Percentiles rank a stretch among this genome's conserved stretches.
Evolutionary conservation across 1,140 invertebrate species (phyloP).

Genomic region (Pentalonia nigronervosa): DNA sequence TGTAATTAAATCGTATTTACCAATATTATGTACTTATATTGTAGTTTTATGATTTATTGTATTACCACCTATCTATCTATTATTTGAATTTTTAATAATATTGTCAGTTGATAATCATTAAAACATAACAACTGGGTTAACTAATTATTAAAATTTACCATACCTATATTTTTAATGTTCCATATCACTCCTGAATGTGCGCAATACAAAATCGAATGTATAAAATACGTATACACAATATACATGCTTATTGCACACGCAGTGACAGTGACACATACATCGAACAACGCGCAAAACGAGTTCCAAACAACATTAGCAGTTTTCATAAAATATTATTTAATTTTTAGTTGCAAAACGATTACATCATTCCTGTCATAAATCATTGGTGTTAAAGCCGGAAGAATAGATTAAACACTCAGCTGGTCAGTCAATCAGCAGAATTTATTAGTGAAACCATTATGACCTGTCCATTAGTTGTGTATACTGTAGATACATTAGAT

Average conservation of each 20-base stretch:
- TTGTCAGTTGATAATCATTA: not conserved
- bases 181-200: not conserved
- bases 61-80: not conserved
- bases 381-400: not conserved
- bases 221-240: not conserved
- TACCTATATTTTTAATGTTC: not conserved
- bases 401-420: not conserved
- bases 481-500: not conserved
- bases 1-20: not conserved
- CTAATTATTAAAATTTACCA: no score
- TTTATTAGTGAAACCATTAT: constrained; percentile 5
- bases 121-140: no score
- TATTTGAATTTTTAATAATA: not conserved
- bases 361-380: not conserved
- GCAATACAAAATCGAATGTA: not conserved
- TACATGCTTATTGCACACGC: not conserved
- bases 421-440: not conserved
- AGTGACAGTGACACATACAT: not conserved
- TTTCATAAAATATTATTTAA: not conserved
- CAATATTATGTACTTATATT: no score
- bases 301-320: not conserved
- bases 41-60: not conserved
- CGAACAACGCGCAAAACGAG: not conserved
- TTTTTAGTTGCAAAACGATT: not conserved
- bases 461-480: not conserved